Evolutionary conservation across 2,888 invertebrate species (phyloP).

Genomic region (Eupelmus urozonus): DNA sequence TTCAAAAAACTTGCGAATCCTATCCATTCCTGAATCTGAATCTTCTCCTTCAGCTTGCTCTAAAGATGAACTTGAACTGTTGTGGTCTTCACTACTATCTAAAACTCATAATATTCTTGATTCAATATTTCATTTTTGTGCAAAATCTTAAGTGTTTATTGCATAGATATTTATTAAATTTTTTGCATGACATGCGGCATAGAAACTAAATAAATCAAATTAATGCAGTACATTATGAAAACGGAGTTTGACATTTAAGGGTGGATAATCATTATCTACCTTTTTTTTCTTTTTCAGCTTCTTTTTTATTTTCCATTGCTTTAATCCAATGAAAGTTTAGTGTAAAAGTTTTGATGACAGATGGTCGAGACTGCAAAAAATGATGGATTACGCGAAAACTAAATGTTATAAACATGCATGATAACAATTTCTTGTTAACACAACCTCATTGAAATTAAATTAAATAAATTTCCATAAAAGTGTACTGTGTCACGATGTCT

Average conservation of each 20-base stretch:
- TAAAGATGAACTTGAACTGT: conserved; percentile 58
- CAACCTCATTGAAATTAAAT: not conserved
- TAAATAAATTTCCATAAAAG: conserved; percentile 7
- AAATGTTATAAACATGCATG: not conserved
- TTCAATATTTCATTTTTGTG: not conserved
- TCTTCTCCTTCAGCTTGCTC: conserved; percentile 71
- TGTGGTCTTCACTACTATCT: conserved; percentile 28
- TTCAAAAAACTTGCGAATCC: conserved; percentile 82
- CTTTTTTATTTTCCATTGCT: conserved; percentile 46
- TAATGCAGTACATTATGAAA: not conserved
- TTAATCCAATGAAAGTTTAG: not conserved
- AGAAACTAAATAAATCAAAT: conserved; percentile 2
- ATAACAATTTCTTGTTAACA: not conserved
- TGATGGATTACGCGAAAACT: not conserved
- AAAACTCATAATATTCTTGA: conserved; percentile 1
- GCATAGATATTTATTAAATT: not conserved
- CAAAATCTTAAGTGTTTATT: not conserved
- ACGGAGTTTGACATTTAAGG: not conserved
- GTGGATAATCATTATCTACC: conserved; percentile 4
- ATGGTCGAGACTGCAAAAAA: not conserved
- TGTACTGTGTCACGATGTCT: not conserved
- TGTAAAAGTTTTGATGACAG: not conserved
- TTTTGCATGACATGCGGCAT: not conserved
- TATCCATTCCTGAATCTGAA: conserved; percentile 80
- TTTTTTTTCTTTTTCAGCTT: conserved; percentile 18